Evolutionary conservation across 2,888 invertebrate species (phyloP).

Genomic region (Camponotus fellah): DNA sequence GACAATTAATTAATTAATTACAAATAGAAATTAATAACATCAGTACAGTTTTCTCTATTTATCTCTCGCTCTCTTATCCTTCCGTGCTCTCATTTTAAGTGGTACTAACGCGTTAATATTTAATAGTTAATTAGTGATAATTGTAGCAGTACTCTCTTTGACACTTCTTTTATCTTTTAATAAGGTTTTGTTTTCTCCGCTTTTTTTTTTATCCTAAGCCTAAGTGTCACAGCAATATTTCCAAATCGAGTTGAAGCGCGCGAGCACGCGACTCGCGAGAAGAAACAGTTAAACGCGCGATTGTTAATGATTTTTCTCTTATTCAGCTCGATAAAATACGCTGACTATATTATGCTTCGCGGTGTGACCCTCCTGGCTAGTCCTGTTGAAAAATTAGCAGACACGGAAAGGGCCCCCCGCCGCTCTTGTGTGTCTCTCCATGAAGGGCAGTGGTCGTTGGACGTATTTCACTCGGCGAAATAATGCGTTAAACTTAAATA

Average conservation of each 20-base stretch:
- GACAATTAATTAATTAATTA: slow-evolving; percentile 72
- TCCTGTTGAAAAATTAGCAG: neutral
- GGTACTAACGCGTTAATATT: slow-evolving; percentile 74
- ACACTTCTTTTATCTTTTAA: slow-evolving; percentile 79
- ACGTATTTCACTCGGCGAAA: slow-evolving; percentile 66
- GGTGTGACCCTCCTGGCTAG: neutral
- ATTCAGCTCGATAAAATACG: slow-evolving; percentile 30
- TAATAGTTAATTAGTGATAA: slow-evolving; percentile 74
- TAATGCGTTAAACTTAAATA: slow-evolving; percentile 52
- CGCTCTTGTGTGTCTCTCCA: slow-evolving; percentile 40
- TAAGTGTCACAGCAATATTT: slow-evolving; percentile 80
- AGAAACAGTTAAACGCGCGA: slow-evolving; percentile 64
- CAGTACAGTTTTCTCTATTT: slow-evolving; percentile 61
- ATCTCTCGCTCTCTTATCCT: neutral
- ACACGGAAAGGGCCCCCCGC: neutral
- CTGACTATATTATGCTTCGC: slow-evolving; percentile 29
- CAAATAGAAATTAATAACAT: slow-evolving; percentile 74
- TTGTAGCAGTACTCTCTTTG: slow-evolving; percentile 80
- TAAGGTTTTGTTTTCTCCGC: slow-evolving; percentile 68
- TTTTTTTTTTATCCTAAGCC: slow-evolving; percentile 74
- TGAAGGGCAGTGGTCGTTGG: slow-evolving; percentile 73
- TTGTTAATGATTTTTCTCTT: slow-evolving; percentile 12
- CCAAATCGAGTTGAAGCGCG: slow-evolving; percentile 74
- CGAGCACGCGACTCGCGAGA: slow-evolving; percentile 17
- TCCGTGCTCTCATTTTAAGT: slow-evolving; percentile 61